Evolutionary conservation across 2,888 invertebrate genomes (phyloP), one percentile per base, ranked within the genome.

Genomic region (Himalopsyche anomala): DNA sequence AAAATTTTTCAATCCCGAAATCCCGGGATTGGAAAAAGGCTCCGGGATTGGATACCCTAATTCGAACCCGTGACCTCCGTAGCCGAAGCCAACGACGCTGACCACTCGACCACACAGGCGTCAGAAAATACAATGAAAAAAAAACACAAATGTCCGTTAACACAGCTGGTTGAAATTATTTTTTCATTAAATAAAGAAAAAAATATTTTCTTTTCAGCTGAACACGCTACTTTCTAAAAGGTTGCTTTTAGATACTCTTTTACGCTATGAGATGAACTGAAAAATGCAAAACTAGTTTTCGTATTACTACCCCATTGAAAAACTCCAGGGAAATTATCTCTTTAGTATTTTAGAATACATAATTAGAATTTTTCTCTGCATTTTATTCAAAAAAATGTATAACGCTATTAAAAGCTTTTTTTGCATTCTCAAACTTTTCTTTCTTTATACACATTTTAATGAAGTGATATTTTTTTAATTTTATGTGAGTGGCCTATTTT

Each of bases 261-360:
- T n/a, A n/a, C 28, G 62, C 15, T 5, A 28, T 19, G 62, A 62
- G 19, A 28, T 62, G 19, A 74, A 15, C 36, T 74, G 74, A 38
- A 74, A 69, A 74, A 74, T 36, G 74, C 74, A 74, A 19, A 74
- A 38, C 74, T 38, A 38, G 38, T 74, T 74, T 74, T 38, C 38
- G 74, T 28, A 36, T 36, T 38, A 28, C 74, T 15, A 38, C 38
- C 12, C 74, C 74, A 36, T 74, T 36, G 51, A 28, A 74, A 62
- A 74, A 3, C 74, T 36, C 36, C 12, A 4, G 74, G 74, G 74
- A 74, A 74, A 74, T 74, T 38, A 74, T 74, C 19, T 74, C 74
- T 36, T 74, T 36, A 19, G 28, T 28, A 19, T 62, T 28, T 28
- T 62, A 62, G 28, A 62, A 62, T 62, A 62, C 1, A 62, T 62